A percentile compares a stretch with the other conserved stretches of the same genome.
These are phyloP conservation scores for Anadara kagoshimensis DNA, from an alignment of 1,140 invertebrate genomes.

Conservation along the genomic window DNA sequence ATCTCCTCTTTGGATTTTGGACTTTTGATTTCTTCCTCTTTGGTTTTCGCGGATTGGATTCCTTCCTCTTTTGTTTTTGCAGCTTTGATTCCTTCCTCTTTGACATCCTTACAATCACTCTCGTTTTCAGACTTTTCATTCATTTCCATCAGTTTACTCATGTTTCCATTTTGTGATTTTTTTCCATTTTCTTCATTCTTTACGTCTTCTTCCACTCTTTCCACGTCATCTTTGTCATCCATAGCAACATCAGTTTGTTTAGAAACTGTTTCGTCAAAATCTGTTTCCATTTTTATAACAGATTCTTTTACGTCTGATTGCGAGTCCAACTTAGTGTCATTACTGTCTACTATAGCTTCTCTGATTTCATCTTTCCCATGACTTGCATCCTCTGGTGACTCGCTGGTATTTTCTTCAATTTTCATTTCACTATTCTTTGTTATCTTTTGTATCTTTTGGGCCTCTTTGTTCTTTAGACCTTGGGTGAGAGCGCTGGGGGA, in stretches of 20 bases:
- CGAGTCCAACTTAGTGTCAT: background rate
- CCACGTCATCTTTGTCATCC: background rate
- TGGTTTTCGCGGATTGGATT: background rate
- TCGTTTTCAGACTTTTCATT: background rate
- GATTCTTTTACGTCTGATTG: too few species aligned
- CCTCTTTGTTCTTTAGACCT: background rate
- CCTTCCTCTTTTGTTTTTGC: background rate
- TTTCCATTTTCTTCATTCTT: background rate
- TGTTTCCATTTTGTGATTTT: background rate
- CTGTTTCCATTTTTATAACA: too few species aligned
- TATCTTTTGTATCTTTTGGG: background rate
- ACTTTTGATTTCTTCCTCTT: background rate
- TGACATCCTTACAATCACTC: background rate
- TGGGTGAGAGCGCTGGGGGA: background rate
- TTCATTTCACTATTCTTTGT: background rate
- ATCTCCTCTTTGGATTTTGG: background rate
- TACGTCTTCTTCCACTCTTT: constrained; percentile 1
- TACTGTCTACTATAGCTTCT: background rate
- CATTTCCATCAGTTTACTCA: background rate
- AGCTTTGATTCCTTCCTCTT: background rate
- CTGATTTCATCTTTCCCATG: background rate
- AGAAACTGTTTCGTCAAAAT: background rate
- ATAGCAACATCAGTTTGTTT: background rate
- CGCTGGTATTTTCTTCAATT: background rate
- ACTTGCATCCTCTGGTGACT: background rate